Base-by-base conservation (phyloP, 23 tunicate genomes). In the Botrylloides violaceus region DNA sequence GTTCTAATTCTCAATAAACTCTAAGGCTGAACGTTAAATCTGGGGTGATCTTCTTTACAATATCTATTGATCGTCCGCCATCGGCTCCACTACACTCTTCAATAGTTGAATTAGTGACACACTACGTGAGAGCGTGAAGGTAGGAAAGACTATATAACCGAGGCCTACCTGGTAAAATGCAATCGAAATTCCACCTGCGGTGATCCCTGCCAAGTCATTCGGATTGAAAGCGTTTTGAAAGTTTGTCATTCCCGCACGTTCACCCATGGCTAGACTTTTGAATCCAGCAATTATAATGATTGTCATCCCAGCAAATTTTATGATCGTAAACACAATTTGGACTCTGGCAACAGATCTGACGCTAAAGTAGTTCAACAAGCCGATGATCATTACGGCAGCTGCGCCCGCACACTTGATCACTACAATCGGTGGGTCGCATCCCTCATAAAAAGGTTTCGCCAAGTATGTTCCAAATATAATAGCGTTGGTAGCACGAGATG, bases 381-480 rank as follows among this genome's bases (percentile, higher is more conserved):
- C 43, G 20, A 78, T 39, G 15, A 43, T 7, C 15, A 43, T 7
- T 9, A 43, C 53, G 15, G 12, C 15, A 15, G 58, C 33, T 29
- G 70, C 64, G 2, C 76, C 92, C 12, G 64, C 38, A 3, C 53
- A 36, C 50, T 84, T 84, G 0, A 78, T 61, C n/a, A 30, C 79
- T 3, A 39, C 30, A 21, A 61, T 75, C 0, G 92, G 83, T 0
- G 76, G 76, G 25, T 39, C 50, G 34, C 83, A 84, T 4, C 66
- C 76, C 3, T 36, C 70, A 65, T 64, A 78, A 30, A 84, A 72
- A 1, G 83, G 83, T 9, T 64, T 64, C 4, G 66, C 21, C 1
- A 84, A 57, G 66, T 84, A 84, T 9, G 61, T 81, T 2, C 75
- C 77, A 36, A 84, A 84, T 1, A 84, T 48, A 29, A 80, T 76